These are phyloP conservation scores for Pandemis heparana DNA, from an alignment of 2,888 invertebrate genomes.

Conservation along the genomic window DNA sequence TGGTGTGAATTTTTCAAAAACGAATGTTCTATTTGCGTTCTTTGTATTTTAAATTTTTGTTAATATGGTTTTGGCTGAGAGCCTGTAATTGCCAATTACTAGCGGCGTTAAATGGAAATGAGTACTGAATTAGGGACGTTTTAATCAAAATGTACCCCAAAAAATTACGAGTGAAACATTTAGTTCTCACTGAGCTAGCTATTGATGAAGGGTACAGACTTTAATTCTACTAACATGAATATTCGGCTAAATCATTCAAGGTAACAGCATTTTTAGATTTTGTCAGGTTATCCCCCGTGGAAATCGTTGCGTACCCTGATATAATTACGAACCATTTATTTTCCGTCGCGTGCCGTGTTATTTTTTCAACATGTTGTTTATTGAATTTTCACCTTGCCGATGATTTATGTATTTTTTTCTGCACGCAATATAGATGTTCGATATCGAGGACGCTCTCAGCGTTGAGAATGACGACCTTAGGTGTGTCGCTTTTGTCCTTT, in stretches of 20 bases:
- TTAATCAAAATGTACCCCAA: neutral
- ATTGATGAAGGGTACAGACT: neutral
- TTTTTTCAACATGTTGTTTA: conserved; percentile 35
- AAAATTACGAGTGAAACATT: neutral
- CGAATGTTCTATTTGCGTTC: too few species aligned
- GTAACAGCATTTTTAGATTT: conserved; percentile 10
- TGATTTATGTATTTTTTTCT: conserved; percentile 24
- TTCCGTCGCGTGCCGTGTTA: conserved; percentile 24
- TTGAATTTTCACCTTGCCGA: conserved; percentile 36
- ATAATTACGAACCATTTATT: conserved; percentile 39
- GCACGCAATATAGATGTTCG: conserved; percentile 31
- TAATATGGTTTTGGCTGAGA: neutral
- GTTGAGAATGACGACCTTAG: neutral
- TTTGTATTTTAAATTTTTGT: neutral
- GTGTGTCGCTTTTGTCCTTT: neutral
- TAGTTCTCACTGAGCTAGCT: neutral
- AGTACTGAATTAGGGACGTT: neutral
- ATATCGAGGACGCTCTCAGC: neutral
- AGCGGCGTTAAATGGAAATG: neutral
- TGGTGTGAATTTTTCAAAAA: too few species aligned
- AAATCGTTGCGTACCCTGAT: conserved; percentile 23
- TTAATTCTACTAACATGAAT: neutral
- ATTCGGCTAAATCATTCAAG: neutral
- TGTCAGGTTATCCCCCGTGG: conserved; percentile 5
- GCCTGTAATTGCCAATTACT: neutral